Evolutionary conservation across 2,113 vertebrate species (phyloP).

Genomic region (Prunella fulvescens): DNA sequence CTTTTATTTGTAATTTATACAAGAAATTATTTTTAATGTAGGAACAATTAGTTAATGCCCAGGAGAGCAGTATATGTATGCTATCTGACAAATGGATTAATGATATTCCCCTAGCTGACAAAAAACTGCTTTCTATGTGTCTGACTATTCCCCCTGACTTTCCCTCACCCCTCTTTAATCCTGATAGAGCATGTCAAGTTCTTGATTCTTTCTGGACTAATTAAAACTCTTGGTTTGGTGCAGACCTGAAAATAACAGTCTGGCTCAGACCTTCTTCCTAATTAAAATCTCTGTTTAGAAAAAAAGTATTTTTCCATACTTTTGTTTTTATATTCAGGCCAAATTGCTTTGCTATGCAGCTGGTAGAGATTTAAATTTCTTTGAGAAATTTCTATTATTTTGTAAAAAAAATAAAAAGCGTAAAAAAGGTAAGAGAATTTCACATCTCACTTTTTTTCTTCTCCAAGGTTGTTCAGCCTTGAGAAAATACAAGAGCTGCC

Average conservation of each 20-base stretch:
- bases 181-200: conserved; percentile 9
- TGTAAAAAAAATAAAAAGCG: neutral
- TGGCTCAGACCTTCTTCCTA: conserved; percentile 34
- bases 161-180: neutral
- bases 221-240: conserved; percentile 44
- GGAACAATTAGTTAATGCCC: neutral
- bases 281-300: conserved; percentile 61
- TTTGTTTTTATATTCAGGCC: conserved; percentile 37
- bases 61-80: neutral
- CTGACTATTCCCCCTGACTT: neutral
- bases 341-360: conserved; percentile 54
- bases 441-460: neutral
- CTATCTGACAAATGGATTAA: conserved; percentile 34
- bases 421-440: neutral
- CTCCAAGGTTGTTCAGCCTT: neutral
- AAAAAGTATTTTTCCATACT: conserved; percentile 44
- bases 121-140: neutral
- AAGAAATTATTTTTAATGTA: neutral
- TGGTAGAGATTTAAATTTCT: conserved; percentile 48
- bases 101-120: neutral
- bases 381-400: conserved; percentile 30
- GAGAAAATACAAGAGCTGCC: neutral
- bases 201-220: conserved; percentile 43
- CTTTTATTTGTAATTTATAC: neutral
- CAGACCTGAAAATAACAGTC: conserved; percentile 33